Evolutionary conservation across 2,113 vertebrate species (phyloP), one percentile per base, ranked within the genome.

Genomic region (Rhipidura dahli): DNA sequence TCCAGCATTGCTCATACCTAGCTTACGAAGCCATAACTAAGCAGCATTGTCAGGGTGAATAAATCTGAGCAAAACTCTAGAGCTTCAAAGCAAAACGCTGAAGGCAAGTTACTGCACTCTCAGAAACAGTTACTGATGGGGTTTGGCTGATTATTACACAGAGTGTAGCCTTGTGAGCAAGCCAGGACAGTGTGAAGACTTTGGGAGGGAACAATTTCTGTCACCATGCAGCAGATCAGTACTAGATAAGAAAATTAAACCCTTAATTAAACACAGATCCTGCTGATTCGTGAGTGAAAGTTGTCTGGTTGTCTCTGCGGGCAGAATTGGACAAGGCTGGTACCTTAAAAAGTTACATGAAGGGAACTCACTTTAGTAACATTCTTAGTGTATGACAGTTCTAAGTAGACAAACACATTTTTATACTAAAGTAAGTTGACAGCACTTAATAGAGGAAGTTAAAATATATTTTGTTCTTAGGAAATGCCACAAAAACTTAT

Each of bases 1-100:
- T 86, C 75, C 79, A 64, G 44, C 47, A 39, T 51, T 69, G 68
- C 78, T 90, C 44, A 70, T 69, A 27, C 31, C 50, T 40, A 73
- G 53, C 69, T 70, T 8, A 72, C 37, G 6, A 76, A 85, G 44
- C 40, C 70, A 31, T 57, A 86, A 83, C 70, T 73, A 63, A 95
- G 94, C 27, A 84, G 69, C 75, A 47, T 76, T 96, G 95, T 95
- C 95, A 90, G 69, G 65, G 30, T 91, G 68, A 87, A 95, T 97
- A 91, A 97, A 94, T 93, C 54, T 33, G 66, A 79, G 83, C 27
- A 33, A n/a, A 70, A 94, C 54, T 88, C 60, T 40, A 83, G 31
- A 70, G 51, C 70, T 94, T 87, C 54, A 39, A 77, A 94, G 82
- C 70, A 92, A 80, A 97, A 78, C 1, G 94, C 95, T 91, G 75